Base-by-base conservation (phyloP, 2,797 vertebrate species). In the Phataginus tetradactyla region DNA sequence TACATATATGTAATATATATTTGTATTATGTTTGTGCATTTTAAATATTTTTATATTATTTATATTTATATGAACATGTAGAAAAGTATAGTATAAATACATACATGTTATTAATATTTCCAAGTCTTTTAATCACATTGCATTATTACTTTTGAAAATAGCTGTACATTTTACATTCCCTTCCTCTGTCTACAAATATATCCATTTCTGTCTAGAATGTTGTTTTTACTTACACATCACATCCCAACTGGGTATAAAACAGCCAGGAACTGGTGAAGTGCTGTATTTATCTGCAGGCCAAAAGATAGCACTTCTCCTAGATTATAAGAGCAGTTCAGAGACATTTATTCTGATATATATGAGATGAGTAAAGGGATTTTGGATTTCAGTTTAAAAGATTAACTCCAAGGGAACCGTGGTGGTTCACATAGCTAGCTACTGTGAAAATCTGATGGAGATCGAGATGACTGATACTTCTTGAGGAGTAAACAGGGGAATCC, bases 341-440 rank as follows among this genome's bases (percentile, higher is more conserved):
- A 92, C 37, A 49, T 91, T 75, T 86, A 80, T 45, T 79, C 51
- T 86, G 14, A 77, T 64, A 39, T 83, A 77, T n/a, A 77, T 2
- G 32, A 94, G 91, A 93, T 57, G 69, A 86, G 68, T 94, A 86
- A 86, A 87, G 91, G 81, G 86, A 94, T 79, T 96, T 92, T 77
- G 72, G 13, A 64, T 93, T 95, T 96, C 34, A 63, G 87, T 96
- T 95, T 93, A 96, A 93, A 96, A 96, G 94, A 96, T 95, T 94
- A 96, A 96, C 81, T 95, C 78, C 32, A 37, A 86, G 59, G 57
- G 39, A 97, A 55, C 59, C 86, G 37, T 79, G 32, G 49, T 84
- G 66, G 53, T 94, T 94, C 90, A 94, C 90, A 97, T 29, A 95
- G 81, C 53, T 49, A 89, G 59, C 39, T 86, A 72, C 81, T 84